phyloP scores from a whole-genome alignment of 1,140 invertebrate species.

The Coenobita brevimanus region DNA sequence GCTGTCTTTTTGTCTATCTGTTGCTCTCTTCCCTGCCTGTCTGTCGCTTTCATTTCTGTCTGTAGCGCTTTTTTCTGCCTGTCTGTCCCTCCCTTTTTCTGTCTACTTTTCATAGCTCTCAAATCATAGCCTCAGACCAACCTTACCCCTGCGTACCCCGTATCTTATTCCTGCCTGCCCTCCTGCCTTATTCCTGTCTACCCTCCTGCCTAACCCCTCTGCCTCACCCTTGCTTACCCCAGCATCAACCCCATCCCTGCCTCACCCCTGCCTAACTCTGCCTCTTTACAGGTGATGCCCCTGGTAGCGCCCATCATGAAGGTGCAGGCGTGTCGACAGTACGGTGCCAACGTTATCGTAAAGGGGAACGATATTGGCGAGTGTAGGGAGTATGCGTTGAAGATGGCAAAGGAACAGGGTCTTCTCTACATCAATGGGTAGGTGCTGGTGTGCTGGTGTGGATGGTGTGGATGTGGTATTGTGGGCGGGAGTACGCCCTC shows the following conservation, averaged over 20 bases:
- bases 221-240: too few species aligned
- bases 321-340: slow-evolving; percentile 87
- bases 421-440: slow-evolving; percentile 91
- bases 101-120: too few species aligned
- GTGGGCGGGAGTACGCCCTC: too few species aligned
- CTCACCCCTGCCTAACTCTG: too few species aligned
- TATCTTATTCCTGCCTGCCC: too few species aligned
- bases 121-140: too few species aligned
- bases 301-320: slow-evolving; percentile 94
- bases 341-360: slow-evolving; percentile 89
- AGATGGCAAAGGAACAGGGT: slow-evolving; percentile 81
- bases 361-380: slow-evolving; percentile 89
- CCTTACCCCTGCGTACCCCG: too few species aligned
- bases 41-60: not conserved
- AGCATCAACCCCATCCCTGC: too few species aligned
- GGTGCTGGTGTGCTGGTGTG: slow-evolving; percentile 39
- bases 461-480: not conserved
- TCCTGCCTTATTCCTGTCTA: too few species aligned
- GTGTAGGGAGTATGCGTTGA: slow-evolving; percentile 85
- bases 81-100: too few species aligned
- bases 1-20: not conserved
- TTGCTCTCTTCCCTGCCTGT: not conserved
- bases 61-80: too few species aligned
- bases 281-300: slow-evolving; percentile 80
- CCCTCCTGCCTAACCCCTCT: too few species aligned